Evolutionary conservation across 2,797 vertebrate species (phyloP), one percentile per base, ranked within the genome.

Genomic region (Pogonophryne albipinna): DNA sequence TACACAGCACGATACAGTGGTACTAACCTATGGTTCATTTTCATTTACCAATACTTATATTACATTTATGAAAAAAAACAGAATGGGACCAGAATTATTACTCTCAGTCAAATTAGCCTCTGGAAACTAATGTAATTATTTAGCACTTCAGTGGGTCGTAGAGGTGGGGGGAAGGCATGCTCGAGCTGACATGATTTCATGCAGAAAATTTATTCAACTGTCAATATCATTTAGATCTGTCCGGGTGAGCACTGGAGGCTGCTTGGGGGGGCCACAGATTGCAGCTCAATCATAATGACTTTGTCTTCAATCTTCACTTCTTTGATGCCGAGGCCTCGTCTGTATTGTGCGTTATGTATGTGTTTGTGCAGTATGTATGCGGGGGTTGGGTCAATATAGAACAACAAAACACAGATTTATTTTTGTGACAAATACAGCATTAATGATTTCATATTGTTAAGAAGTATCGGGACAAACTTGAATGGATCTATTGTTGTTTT

Each of bases 141-240:
- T 93, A 91, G 87, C 91, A 91, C 89, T 93, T 91, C 82, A 83
- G 82, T 74, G 79, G 82, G 82, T 78, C 62, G 67, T 83, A 55
- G 71, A 68, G 78, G 71, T 75, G 74, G 75, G 64, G 67, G 72
- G 51, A 15, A 4, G 9, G 66, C 76, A 87, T 72, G 78, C 89
- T 87, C 34, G 62, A 86, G 87, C 86, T 89, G 87, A 80, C 86
- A 80, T 70, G 87, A 90, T 91, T 93, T 91, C 90, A 89, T 88
- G 89, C 85, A 84, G 89, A 92, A 91, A 90, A 94, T 94, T 19
- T 93, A 93, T 93, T 94, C 90, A 87, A 74, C 88, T 91, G 91
- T 94, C 92, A 93, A 94, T 95, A 94, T 93, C 85, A 90, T 93
- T 94, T 94, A 89, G 91, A 92, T 93, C 83, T 92, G 78, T 90